Evolutionary conservation across 2,113 vertebrate genomes (phyloP), one percentile per base, ranked within the genome.

Genomic region (Megaleporinus macrocephalus): DNA sequence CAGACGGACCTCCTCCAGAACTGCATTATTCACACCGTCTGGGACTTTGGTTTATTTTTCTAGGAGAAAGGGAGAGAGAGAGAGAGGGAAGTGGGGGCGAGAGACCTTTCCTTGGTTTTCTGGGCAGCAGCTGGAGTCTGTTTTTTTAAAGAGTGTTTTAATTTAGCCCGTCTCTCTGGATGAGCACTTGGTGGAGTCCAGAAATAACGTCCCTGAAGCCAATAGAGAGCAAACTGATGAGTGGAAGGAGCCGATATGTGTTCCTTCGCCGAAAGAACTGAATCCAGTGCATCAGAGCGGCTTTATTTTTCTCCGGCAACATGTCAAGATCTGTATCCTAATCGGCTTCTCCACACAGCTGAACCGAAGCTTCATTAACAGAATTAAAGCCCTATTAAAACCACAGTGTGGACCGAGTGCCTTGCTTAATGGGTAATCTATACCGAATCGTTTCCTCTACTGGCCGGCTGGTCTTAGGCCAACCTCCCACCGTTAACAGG

Each of bases 31-130:
- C 79, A 77, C 78, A 73, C 79, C 75, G 74, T 83, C 65, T 76
- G 81, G 36, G 41, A n/a, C n/a, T 71, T 26, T 72, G 70, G 26
- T 86, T 87, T 87, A 84, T 87, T 86, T 87, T 84, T 85, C 82
- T 72, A 78, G 9, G 15, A 71, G 63, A 18, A 22, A 71, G 24
- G 59, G 22, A 73, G 57, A 73, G 57, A 70, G 53, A 5, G 69
- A 9, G 24, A 53, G 30, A 57, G 26, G 22, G 41, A 77, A 55
- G 51, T 51, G 61, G 29, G 66, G 75, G 9, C 71, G 72, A 82
- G 55, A 80, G 57, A 13, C 78, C 16, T 36, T 13, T 26, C 49
- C 12, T 81, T 81, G 85, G 59, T 80, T 86, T 51, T 20, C 16
- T 29, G 72, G 59, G 20, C 36, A 66, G 68, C 49, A 69, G 69